Conservation (phyloP, 2,797 vertebrate genomes). For the Phoeniculus purpureus region DNA sequence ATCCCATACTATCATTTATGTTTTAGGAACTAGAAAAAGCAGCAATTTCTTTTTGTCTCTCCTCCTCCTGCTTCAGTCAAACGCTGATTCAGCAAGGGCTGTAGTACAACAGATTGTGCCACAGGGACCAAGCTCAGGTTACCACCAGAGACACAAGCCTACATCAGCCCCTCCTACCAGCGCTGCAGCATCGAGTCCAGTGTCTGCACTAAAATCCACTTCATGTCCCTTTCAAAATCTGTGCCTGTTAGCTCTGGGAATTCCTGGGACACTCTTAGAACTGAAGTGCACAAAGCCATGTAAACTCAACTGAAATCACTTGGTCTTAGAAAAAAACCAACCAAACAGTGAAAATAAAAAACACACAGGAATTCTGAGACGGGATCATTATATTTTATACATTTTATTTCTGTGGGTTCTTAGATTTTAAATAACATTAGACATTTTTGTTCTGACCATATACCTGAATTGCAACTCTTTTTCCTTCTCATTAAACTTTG, state of each 20-base stretch:
- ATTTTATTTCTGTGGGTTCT: slow-evolving; percentile 22
- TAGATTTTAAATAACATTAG: background rate
- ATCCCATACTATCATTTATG: background rate
- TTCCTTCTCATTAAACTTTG: slow-evolving; percentile 38
- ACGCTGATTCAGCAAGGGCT: no score
- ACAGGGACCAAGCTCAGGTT: background rate
- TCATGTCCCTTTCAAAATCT: background rate
- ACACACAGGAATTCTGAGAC: background rate
- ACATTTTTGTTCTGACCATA: background rate
- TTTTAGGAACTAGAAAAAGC: background rate
- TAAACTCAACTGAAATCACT: background rate
- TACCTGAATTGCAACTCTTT: slow-evolving; percentile 37
- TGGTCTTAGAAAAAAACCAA: background rate
- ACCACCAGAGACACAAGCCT: background rate
- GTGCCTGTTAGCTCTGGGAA: background rate
- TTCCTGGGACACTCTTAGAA: background rate
- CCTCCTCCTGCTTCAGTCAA: background rate
- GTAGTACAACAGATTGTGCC: no score
- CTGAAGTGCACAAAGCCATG: background rate
- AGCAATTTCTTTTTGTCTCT: background rate
- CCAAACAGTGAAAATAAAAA: background rate
- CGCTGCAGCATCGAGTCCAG: rapidly evolving
- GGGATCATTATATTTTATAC: background rate
- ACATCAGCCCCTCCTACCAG: background rate
- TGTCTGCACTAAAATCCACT: background rate